phyloP scores from a whole-genome alignment of 2,888 invertebrate genomes.

The Pandemis cinnamomeana region DNA sequence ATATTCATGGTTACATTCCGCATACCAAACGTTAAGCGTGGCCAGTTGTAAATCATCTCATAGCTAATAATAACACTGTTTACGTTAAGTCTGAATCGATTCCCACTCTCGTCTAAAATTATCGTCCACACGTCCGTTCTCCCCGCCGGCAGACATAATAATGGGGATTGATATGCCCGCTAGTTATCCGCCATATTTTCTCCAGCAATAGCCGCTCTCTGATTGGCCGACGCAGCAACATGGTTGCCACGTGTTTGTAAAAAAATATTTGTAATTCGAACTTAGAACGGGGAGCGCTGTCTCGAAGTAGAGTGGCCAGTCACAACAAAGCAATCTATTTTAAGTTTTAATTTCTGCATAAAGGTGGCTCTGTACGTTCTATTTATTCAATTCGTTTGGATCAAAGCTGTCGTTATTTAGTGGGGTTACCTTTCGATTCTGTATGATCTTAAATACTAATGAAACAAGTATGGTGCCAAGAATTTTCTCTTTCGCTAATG shows the following conservation, averaged over 20 bases:
- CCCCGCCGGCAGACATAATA: slow-evolving; percentile 61
- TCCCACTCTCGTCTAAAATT: slow-evolving; percentile 38
- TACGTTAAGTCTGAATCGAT: slow-evolving; percentile 30
- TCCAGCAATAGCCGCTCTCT: slow-evolving; percentile 56
- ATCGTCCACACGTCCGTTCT: slow-evolving; percentile 48
- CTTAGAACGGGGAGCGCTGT: slow-evolving; percentile 47
- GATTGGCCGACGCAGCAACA: slow-evolving; percentile 74
- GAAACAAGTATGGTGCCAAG: background rate
- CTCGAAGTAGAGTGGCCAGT: slow-evolving; percentile 42
- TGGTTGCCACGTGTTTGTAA: slow-evolving; percentile 67
- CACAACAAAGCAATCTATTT: slow-evolving; percentile 1
- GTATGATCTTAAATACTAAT: slow-evolving; percentile 1
- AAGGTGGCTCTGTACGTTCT: background rate
- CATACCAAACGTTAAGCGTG: background rate
- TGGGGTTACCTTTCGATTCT: background rate
- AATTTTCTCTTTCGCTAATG: background rate
- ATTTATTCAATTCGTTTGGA: background rate
- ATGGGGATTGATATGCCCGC: slow-evolving; percentile 67
- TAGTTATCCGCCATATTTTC: slow-evolving; percentile 75
- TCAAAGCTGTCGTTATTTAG: background rate
- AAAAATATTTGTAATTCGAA: slow-evolving; percentile 54
- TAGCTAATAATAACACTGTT: slow-evolving; percentile 38
- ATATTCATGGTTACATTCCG: background rate
- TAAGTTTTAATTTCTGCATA: slow-evolving; percentile 7
- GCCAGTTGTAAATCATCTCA: background rate